Base-by-base conservation (phyloP, 2,888 invertebrate species). In the Epinotia ramella region DNA sequence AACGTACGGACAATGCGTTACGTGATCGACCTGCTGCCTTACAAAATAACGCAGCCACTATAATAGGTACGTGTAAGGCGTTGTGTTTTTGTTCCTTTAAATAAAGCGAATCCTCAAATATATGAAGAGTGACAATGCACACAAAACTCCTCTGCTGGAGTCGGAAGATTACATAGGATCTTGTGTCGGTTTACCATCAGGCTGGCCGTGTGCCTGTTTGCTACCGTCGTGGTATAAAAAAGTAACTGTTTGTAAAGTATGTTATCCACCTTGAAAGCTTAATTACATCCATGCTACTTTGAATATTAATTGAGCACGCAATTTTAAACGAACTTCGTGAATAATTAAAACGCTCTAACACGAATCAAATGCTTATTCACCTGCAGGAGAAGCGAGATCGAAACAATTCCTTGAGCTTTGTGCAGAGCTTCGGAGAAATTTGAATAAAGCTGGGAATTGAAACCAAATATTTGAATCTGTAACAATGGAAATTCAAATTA, bases 391-490 rank as follows among this genome's bases (percentile, higher is more conserved):
- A 99, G 96, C 78, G 99, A 98, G 87, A 99, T 97, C 79, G 98
- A 99, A 81, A 99, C 98, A 88, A 99, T 97, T 86, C 99, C 99
- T 91, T 99, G 98, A 79, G 99, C 98, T 89, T 98, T 97, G 89
- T 97, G 97, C 84, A 98, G 95, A 80, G 99, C 99, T 92, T 99
- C 98, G 75, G 98, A 97, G 94, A 98, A 98, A 95, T 99, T 99
- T 86, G 97, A 97, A 95, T 99, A 99, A 82, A 99, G 96, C 94
- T 99, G 99, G 77, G 98, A 98, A 95, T 99, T 99, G 96, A 98
- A 99, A 84, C 99, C 99, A 94, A 99, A 98, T 95, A 99, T 97
- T 96, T 99, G 99, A 88, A 99, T 97, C 99, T 99, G 96, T 81
- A 96, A 96, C 89, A 93, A 93, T 86, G 80, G 78, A 80, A 78